A percentile compares a stretch with the other conserved stretches of the same genome.
Evolutionary conservation across 2,888 invertebrate species (phyloP).

Genomic region (Drosophila siamana): DNA sequence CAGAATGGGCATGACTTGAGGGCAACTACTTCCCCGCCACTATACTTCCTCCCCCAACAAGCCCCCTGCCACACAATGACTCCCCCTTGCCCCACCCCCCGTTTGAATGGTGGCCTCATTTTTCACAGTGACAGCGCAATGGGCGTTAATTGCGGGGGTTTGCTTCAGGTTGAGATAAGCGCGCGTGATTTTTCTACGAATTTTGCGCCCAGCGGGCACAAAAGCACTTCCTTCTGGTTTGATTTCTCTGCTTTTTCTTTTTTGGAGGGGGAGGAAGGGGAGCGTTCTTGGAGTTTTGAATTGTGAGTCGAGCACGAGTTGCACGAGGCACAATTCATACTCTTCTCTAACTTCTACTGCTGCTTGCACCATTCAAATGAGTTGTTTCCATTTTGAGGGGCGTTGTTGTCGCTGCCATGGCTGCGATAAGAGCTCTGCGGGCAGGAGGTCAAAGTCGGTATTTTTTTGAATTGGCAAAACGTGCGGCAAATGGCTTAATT

Average conservation of each 20-base stretch:
- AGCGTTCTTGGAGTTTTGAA: slow-evolving; percentile 53
- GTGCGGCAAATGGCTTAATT: slow-evolving; percentile 78
- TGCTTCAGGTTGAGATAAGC: slow-evolving; percentile 80
- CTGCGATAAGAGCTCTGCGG: slow-evolving; percentile 61
- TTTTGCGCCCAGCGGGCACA: slow-evolving; percentile 72
- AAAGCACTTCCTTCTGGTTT: slow-evolving; percentile 17
- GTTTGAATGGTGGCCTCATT: slow-evolving; percentile 52
- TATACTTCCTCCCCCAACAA: background rate
- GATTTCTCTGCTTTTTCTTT: no score
- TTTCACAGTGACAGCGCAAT: slow-evolving; percentile 79
- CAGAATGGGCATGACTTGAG: slow-evolving; percentile 43
- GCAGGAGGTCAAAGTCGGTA: slow-evolving; percentile 47
- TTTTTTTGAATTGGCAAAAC: slow-evolving; percentile 78
- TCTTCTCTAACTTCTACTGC: slow-evolving; percentile 23
- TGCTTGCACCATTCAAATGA: slow-evolving; percentile 52
- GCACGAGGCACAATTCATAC: slow-evolving; percentile 38
- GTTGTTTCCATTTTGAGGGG: slow-evolving; percentile 54
- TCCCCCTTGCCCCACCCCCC: background rate
- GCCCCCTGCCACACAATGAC: background rate
- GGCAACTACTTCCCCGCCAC: slow-evolving; percentile 45
- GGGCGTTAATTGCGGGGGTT: slow-evolving; percentile 83
- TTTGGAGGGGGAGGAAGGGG: no score
- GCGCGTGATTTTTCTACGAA: slow-evolving; percentile 83
- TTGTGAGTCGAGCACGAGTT: slow-evolving; percentile 35
- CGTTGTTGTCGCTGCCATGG: slow-evolving; percentile 41